Percentiles rank a stretch among this genome's conserved stretches.
Conservation (phyloP, 2,113 vertebrate species). For the Anser brachyrhynchus region DNA sequence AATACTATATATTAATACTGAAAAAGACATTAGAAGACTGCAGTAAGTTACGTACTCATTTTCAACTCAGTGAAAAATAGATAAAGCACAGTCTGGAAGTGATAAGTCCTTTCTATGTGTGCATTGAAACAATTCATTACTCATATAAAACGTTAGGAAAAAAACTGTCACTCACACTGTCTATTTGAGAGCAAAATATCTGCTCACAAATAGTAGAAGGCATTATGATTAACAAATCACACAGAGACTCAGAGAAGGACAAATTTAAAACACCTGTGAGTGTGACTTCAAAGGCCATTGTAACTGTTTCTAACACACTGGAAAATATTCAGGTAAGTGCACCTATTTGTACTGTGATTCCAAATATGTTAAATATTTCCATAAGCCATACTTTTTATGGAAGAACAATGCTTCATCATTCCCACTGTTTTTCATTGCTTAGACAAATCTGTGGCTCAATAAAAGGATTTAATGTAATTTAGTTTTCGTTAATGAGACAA, state of each 20-base stretch:
- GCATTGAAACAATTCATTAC: constrained; percentile 10
- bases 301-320: background rate
- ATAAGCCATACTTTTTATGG: background rate
- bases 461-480: background rate
- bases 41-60: background rate
- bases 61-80: background rate
- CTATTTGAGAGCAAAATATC: background rate
- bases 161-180: background rate
- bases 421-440: background rate
- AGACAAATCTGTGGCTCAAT: background rate
- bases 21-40: background rate
- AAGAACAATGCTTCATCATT: background rate
- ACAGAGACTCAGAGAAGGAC: background rate
- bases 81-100: background rate
- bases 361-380: background rate
- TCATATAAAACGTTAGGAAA: background rate
- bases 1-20: background rate
- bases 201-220: background rate
- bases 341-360: background rate
- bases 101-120: background rate
- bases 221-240: background rate
- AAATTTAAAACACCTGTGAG: background rate
- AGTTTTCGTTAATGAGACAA: background rate
- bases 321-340: background rate
- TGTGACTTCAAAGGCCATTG: background rate